Evolutionary conservation across 2,797 vertebrate genomes (phyloP).

Genomic region (Naso thynnoides): DNA sequence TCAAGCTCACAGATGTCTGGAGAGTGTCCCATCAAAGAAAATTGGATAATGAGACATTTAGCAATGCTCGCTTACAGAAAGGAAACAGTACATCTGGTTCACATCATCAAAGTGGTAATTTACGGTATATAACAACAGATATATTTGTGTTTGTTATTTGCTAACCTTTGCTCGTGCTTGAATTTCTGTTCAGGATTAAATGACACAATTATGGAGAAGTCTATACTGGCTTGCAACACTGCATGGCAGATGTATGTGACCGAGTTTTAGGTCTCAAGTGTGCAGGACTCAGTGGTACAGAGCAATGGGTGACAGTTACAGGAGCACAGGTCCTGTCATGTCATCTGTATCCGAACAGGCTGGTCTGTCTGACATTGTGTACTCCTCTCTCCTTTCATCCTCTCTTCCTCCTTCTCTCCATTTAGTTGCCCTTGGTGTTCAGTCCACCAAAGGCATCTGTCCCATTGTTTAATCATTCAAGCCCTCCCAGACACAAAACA

Average conservation of each 20-base stretch:
- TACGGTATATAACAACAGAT: slow-evolving; percentile 7
- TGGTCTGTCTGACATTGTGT: slow-evolving; percentile 60
- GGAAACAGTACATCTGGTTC: slow-evolving; percentile 1
- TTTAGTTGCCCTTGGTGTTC: slow-evolving; percentile 54
- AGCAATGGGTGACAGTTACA: slow-evolving; percentile 69
- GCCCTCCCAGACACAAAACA: slow-evolving; percentile 49
- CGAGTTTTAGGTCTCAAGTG: slow-evolving; percentile 49
- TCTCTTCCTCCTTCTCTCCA: slow-evolving; percentile 19
- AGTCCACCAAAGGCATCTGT: slow-evolving; percentile 55
- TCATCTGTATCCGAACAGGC: slow-evolving; percentile 63
- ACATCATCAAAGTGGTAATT: slow-evolving; percentile 2
- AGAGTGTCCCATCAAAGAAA: background rate
- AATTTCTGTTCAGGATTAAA: slow-evolving; percentile 12
- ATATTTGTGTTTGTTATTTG: background rate
- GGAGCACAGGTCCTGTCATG: slow-evolving; percentile 68
- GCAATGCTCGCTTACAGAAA: background rate
- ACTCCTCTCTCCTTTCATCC: slow-evolving; percentile 24
- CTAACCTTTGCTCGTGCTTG: slow-evolving; percentile 1
- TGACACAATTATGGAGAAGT: background rate
- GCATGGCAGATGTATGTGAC: slow-evolving; percentile 13
- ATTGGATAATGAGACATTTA: background rate
- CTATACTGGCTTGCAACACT: slow-evolving; percentile 11
- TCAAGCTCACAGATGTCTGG: background rate
- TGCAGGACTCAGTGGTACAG: slow-evolving; percentile 57
- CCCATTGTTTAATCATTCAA: slow-evolving; percentile 67